Percentiles rank a stretch among this genome's conserved stretches.
Conservation (phyloP, 2,888 invertebrate genomes). For the Tipula lateralis region DNA sequence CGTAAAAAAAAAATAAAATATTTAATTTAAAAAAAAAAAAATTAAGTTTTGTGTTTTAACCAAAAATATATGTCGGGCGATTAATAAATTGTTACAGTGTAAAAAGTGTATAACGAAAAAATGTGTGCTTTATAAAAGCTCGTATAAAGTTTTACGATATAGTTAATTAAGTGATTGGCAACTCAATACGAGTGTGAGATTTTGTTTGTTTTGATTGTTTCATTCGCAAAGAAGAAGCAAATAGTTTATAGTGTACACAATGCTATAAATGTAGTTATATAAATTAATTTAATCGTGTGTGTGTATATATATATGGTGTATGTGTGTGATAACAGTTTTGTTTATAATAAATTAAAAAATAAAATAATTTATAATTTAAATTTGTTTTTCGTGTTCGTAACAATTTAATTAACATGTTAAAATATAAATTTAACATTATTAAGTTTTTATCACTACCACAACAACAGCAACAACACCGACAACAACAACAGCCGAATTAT, state of each 20-base stretch:
- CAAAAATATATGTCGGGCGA: background rate
- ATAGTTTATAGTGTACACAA: background rate
- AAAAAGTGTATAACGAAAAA: background rate
- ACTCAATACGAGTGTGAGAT: background rate
- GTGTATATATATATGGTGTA: background rate
- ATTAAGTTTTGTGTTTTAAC: background rate
- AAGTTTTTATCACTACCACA: background rate
- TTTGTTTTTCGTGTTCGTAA: conserved; percentile 1
- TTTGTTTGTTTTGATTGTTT: background rate
- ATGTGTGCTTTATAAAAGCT: background rate
- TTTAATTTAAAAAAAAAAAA: background rate
- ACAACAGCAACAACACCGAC: background rate
- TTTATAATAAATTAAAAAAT: background rate
- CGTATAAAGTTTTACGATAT: background rate
- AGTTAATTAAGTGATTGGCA: background rate
- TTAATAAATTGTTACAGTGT: background rate
- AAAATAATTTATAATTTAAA: background rate
- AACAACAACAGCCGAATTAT: background rate
- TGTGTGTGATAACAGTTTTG: background rate
- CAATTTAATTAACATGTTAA: background rate
- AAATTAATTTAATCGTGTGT: background rate
- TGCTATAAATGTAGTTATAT: background rate
- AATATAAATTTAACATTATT: conserved; percentile 19
- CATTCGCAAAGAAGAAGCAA: background rate
- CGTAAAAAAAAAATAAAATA: background rate